Percentiles rank a stretch among this genome's conserved stretches.
Conservation (phyloP, 2,113 vertebrate genomes). For the Aphyosemion australe region DNA sequence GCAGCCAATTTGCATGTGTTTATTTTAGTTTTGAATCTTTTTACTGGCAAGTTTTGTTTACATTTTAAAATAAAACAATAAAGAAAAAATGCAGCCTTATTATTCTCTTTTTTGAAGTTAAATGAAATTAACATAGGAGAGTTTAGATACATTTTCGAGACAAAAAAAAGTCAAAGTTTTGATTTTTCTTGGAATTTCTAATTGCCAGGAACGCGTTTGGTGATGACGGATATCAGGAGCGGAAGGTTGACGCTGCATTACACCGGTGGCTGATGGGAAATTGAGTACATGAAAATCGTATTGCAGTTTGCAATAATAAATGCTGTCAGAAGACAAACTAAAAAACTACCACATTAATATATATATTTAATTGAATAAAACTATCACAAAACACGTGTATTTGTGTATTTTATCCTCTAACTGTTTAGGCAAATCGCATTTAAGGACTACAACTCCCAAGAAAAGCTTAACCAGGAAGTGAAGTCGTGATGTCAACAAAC, state of each 20-base stretch:
- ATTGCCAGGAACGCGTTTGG: neutral
- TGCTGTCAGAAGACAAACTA: accelerated
- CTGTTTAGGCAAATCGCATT: accelerated
- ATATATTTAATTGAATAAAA: neutral
- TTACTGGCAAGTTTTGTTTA: neutral
- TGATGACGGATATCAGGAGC: neutral
- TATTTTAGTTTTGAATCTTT: neutral
- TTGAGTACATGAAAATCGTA: conserved; percentile 2
- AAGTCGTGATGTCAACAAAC: conserved; percentile 32
- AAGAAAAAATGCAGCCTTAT: neutral
- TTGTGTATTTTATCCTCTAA: too few species aligned
- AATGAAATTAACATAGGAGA: neutral
- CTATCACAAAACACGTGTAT: neutral
- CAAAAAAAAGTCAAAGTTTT: neutral
- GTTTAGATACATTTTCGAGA: neutral
- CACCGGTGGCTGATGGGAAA: conserved; percentile 47
- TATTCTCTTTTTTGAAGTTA: neutral
- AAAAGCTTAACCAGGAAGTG: conserved; percentile 54
- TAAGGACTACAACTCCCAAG: conserved; percentile 69
- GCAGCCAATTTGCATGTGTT: neutral
- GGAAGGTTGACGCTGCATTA: neutral
- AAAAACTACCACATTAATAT: neutral
- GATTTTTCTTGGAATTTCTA: neutral
- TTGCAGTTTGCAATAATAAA: neutral
- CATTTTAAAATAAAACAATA: neutral